Evolutionary conservation across 2,888 invertebrate species (phyloP).

Genomic region (Gryllus longicercus): DNA sequence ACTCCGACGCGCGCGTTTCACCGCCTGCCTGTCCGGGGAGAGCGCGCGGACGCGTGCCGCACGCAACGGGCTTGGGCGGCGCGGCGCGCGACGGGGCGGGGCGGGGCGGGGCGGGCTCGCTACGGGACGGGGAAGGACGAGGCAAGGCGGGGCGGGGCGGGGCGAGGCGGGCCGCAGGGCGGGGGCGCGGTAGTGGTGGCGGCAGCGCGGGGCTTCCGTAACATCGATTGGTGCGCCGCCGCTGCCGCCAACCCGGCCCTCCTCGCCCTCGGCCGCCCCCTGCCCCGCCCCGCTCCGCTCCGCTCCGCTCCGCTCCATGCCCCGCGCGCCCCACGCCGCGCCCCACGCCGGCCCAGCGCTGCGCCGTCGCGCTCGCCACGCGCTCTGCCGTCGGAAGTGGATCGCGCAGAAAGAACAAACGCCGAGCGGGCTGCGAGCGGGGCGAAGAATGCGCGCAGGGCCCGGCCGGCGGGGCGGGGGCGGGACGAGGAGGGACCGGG

Average conservation of each 20-base stretch:
- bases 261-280: not conserved
- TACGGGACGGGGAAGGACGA: not conserved
- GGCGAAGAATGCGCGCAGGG: not conserved
- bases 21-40: not conserved
- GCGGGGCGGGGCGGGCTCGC: not conserved
- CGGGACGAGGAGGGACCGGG: too few species aligned
- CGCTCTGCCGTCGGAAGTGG: not conserved
- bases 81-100: not conserved
- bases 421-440: not conserved
- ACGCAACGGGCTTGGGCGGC: not conserved
- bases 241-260: not conserved
- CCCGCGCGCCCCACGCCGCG: not conserved
- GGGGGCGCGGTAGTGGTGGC: not conserved
- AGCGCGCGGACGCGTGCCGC: not conserved
- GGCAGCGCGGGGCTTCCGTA: not conserved
- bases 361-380: not conserved
- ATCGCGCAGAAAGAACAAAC: not conserved
- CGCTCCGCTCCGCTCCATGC: not conserved
- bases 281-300: not conserved
- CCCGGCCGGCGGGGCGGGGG: not conserved
- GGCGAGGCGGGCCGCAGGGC: not conserved
- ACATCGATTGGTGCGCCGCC: conserved; percentile 7
- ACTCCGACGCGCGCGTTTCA: not conserved
- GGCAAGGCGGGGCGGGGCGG: not conserved
- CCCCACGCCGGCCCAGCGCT: not conserved